Evolutionary conservation across 2,797 vertebrate species (phyloP), one percentile per base, ranked within the genome.

Genomic region (Chaenodraco wilsoni): DNA sequence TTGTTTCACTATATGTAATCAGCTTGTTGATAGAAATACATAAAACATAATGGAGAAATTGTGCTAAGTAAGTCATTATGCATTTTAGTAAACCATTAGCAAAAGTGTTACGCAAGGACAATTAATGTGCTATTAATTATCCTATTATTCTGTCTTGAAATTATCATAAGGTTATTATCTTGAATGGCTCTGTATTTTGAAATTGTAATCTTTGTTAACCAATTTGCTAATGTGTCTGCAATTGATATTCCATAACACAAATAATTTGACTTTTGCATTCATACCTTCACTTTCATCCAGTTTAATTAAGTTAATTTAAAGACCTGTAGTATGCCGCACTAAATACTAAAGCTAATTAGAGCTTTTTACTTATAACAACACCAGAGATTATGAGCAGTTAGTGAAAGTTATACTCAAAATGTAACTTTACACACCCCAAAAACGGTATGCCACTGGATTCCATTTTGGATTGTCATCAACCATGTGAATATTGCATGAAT

Each of bases 91-190:
- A 64, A 37, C 27, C 2, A 61, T 62, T 21, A 43, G 13, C 21
- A 69, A 43, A 43, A 19, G 44, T 43, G 12, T 37, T 61, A 44
- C 13, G 37, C n/a, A 70, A 55, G 13, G 23, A 65, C 40, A 57
- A 66, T 33, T 51, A 48, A 70, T 19, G 3, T 46, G 17, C 19
- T 48, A 68, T 67, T 62, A 16, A 55, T 48, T 51, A 14, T 31
- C 16, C 1, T 17, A 60, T 55, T 50, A 49, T 76, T 44, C 48
- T 49, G 16, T 33, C 3, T 62, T 69, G 61, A 56, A 51, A 56
- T 31, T 2, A 65, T 43, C 5, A 63, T 9, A 43, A 54, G n/a
- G 7, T 52, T 63, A 13, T 52, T 2, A 51, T 33, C 52, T 41
- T 4, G 44, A 52, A 55, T 19, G 21, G 10, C 5, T 48, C 59